These are phyloP conservation scores for Cetoscarus ocellatus DNA, from an alignment of 2,797 vertebrate species.

Conservation along the genomic window DNA sequence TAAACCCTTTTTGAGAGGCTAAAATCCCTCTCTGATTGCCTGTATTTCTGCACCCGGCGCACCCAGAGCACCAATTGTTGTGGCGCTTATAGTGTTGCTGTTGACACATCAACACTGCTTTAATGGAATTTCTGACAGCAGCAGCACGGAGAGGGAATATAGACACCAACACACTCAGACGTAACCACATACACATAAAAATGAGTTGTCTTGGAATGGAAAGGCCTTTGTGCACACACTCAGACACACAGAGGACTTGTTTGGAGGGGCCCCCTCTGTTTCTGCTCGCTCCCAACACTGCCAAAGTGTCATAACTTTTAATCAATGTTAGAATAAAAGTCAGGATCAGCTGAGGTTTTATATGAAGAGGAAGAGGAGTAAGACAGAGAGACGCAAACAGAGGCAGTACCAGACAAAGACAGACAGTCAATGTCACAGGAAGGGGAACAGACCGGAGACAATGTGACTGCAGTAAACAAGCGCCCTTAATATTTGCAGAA, in stretches of 20 bases:
- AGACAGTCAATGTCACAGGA: neutral
- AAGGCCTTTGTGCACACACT: neutral
- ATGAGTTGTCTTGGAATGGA: neutral
- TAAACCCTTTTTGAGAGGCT: slow-evolving; percentile 23
- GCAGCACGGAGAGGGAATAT: slow-evolving; percentile 2
- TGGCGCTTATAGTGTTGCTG: slow-evolving; percentile 17
- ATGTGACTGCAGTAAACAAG: neutral
- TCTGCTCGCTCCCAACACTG: neutral
- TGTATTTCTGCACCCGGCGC: slow-evolving; percentile 9
- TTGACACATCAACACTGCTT: slow-evolving; percentile 44
- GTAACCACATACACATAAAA: neutral
- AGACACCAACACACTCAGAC: slow-evolving; percentile 1
- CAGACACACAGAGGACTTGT: slow-evolving; percentile 5
- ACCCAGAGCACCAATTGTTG: slow-evolving; percentile 17
- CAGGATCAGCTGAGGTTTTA: slow-evolving; percentile 2
- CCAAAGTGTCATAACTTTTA: slow-evolving; percentile 26
- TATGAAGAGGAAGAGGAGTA: neutral
- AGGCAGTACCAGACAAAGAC: too few species aligned
- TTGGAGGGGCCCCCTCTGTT: neutral
- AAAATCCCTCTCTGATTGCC: slow-evolving; percentile 32
- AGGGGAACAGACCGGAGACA: neutral
- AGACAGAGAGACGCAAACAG: neutral
- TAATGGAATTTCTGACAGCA: slow-evolving; percentile 65
- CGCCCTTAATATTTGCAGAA: neutral
- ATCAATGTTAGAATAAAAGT: slow-evolving; percentile 35